phyloP scores from a whole-genome alignment of 1,140 invertebrate species.

The Microplitis demolitor region DNA sequence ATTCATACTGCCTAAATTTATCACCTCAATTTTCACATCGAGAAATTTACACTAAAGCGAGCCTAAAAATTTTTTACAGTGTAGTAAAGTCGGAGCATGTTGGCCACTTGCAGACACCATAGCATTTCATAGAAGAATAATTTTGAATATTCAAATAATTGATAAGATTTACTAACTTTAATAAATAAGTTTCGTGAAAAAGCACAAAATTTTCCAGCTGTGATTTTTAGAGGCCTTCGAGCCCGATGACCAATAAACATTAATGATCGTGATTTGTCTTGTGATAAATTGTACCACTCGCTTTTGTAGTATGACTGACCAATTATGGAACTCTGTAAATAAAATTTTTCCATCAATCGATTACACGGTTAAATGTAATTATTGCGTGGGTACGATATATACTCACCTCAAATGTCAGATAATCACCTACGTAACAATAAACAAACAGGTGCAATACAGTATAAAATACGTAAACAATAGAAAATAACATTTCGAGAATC shows the following conservation, averaged over 20 bases:
- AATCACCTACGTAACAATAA: conserved; percentile 39
- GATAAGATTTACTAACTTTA: conserved; percentile 16
- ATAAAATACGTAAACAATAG: conserved; percentile 23
- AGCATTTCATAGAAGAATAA: too few species aligned
- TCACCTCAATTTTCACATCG: too few species aligned
- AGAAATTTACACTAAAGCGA: too few species aligned
- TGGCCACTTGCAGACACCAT: too few species aligned
- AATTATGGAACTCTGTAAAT: conserved; percentile 20
- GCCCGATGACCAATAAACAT: conserved; percentile 38
- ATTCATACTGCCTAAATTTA: too few species aligned
- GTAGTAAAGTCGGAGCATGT: too few species aligned
- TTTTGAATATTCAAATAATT: background rate
- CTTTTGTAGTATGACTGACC: conserved; percentile 35
- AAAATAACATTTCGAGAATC: conserved; percentile 24
- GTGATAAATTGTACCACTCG: conserved; percentile 39
- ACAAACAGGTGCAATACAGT: conserved; percentile 32
- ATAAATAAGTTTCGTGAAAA: conserved; percentile 34
- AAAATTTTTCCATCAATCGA: background rate
- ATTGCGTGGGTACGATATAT: background rate
- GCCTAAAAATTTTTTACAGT: too few species aligned
- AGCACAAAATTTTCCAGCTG: conserved; percentile 41
- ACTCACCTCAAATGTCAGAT: conserved; percentile 29
- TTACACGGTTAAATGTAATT: too few species aligned
- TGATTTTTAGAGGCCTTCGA: conserved; percentile 37
- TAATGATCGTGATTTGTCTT: conserved; percentile 30